Conservation (phyloP, 1,140 invertebrate genomes). For the Brachionus koreanus region DNA sequence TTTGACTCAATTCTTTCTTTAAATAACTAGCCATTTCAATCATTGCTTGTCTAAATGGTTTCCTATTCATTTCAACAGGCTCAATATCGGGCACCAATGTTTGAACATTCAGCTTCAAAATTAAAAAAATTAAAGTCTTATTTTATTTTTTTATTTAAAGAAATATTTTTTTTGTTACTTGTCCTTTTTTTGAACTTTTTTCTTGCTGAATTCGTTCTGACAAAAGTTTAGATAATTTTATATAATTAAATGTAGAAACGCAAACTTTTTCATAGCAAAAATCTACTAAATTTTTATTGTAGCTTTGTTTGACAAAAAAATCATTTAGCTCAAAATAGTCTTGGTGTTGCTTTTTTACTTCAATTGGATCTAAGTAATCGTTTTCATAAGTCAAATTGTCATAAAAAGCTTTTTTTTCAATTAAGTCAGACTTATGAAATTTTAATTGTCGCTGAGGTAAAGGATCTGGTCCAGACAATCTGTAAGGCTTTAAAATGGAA, state of each 20-base stretch:
- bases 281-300: conserved; percentile 8
- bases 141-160: too few species aligned
- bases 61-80: conserved; percentile 37
- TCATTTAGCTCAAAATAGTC: background rate
- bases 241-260: conserved; percentile 2
- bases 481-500: background rate
- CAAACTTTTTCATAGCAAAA: conserved; percentile 2
- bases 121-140: background rate
- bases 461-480: background rate
- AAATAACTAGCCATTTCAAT: conserved; percentile 43
- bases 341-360: background rate
- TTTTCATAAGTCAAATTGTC: conserved; percentile 35
- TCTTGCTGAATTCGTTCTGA: background rate
- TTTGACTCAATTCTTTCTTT: background rate
- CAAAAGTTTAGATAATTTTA: background rate
- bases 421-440: background rate
- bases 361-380: background rate
- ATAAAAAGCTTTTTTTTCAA: conserved; percentile 9
- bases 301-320: background rate
- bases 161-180: background rate
- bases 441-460: background rate
- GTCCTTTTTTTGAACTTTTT: background rate
- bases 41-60: conserved; percentile 27
- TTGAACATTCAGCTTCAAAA: conserved; percentile 13
- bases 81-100: conserved; percentile 40